phyloP scores from a whole-genome alignment of 2,888 invertebrate species.

The Nephrotoma flavescens region DNA sequence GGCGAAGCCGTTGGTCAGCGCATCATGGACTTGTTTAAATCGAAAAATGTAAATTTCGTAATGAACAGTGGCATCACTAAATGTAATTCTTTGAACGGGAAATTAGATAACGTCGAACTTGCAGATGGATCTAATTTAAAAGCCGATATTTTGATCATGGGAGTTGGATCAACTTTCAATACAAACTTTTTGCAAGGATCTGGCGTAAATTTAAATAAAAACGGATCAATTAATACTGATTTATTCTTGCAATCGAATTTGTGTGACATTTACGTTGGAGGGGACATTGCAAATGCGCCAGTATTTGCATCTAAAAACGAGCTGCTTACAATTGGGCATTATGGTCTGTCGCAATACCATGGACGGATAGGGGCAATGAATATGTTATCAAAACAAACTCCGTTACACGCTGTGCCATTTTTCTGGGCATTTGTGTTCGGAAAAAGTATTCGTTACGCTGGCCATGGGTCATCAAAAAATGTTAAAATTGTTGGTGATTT shows the following conservation, averaged over 20 bases:
- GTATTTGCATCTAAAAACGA: slow-evolving; percentile 46
- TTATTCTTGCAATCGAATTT: slow-evolving; percentile 66
- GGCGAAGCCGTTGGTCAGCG: slow-evolving; percentile 65
- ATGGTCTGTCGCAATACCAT: slow-evolving; percentile 82
- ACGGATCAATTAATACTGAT: slow-evolving; percentile 50
- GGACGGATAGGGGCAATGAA: slow-evolving; percentile 76
- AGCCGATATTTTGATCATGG: slow-evolving; percentile 72
- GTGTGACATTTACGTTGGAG: slow-evolving; percentile 71
- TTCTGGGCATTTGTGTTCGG: slow-evolving; percentile 90
- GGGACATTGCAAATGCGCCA: slow-evolving; percentile 84
- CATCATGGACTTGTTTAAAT: slow-evolving; percentile 54
- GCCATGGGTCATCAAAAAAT: slow-evolving; percentile 41
- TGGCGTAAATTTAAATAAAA: slow-evolving; percentile 46
- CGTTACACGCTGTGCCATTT: slow-evolving; percentile 64
- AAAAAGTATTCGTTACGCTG: slow-evolving; percentile 69
- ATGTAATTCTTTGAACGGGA: slow-evolving; percentile 45
- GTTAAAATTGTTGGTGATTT: slow-evolving; percentile 61
- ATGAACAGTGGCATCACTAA: slow-evolving; percentile 47
- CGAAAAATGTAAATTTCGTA: slow-evolving; percentile 62
- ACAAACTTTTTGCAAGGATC: slow-evolving; percentile 70
- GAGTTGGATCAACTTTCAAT: slow-evolving; percentile 67
- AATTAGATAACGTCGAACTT: slow-evolving; percentile 52
- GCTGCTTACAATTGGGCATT: slow-evolving; percentile 71
- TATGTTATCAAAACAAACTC: slow-evolving; percentile 52
- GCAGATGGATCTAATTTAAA: slow-evolving; percentile 50